Evolutionary conservation across 2,113 vertebrate species (phyloP), one percentile per base, ranked within the genome.

Genomic region (Trichomycterus rosablanca): DNA sequence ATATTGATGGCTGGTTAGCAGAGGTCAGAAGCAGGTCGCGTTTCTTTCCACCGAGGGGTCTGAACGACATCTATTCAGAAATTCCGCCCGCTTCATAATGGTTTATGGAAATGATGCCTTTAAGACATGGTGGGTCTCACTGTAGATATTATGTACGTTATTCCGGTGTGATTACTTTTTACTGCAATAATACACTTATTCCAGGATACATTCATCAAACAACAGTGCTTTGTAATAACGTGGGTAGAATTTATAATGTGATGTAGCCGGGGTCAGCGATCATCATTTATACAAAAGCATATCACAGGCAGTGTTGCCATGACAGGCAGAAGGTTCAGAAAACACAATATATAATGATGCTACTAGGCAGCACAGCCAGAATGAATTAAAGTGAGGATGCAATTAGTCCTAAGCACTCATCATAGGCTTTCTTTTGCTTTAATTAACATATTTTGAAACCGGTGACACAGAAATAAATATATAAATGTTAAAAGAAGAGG

Each of bases 391-490:
- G 77, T 67, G 80, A 78, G 79, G n/a, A n/a, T 73, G 78, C 74
- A 76, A 78, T 82, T 83, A 85, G 83, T 82, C 82, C 81, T 86
- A n/a, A n/a, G n/a, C n/a, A n/a, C 81, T 82, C 83, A 79, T 82
- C 85, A 85, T 81, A 86, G 80, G 71, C 79, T 66, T 77, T 79
- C 74, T 76, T 65, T 70, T 79, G 81, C 3, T 87, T 87, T 88
- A 88, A 88, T 88, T 85, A 87, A 87, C 80, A 86, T 82, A 84
- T 83, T 85, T 78, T 79, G 78, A 76, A 83, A 80, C 70, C 75
- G 80, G 74, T 80, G 83, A 83, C 81, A 84, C 80, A 76, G 75
- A 87, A 84, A 85, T 80, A 84, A 81, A 87, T 76, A 83, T 81
- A 86, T 72, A 86, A 81, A 73, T 24, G 54, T 22, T 40, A 19